Conservation (phyloP, 2,113 vertebrate genomes). For the Psephotus haematonotus region DNA sequence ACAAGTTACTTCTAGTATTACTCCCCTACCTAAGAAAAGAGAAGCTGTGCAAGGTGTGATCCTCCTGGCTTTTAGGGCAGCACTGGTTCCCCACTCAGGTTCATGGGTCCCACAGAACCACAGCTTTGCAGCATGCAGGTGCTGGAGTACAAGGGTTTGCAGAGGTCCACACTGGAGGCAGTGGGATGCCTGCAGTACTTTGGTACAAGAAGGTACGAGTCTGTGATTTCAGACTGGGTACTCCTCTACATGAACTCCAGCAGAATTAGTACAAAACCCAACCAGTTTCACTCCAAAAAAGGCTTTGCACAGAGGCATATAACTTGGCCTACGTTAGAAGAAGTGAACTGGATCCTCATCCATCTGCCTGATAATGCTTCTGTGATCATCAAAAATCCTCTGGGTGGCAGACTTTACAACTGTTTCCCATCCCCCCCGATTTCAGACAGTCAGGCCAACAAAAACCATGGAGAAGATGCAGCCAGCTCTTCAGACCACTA, state of each 20-base stretch:
- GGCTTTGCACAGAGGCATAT: background rate
- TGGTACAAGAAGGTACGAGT: background rate
- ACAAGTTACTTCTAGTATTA: background rate
- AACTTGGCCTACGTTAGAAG: background rate
- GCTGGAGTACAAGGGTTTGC: background rate
- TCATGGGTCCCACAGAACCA: background rate
- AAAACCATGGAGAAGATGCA: background rate
- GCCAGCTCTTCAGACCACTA: background rate
- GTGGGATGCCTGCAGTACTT: background rate
- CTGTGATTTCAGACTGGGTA: background rate
- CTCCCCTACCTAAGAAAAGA: background rate
- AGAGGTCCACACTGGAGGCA: background rate
- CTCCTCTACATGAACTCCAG: background rate
- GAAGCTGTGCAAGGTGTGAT: background rate
- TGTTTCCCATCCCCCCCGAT: background rate
- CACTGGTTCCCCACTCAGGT: background rate
- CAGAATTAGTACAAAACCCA: background rate
- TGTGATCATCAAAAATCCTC: background rate
- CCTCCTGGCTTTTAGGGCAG: background rate
- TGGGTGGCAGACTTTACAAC: background rate
- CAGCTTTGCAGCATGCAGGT: rapidly evolving
- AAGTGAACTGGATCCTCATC: background rate
- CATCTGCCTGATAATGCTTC: background rate
- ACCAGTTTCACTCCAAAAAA: background rate
- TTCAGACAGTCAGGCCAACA: background rate